Evolutionary conservation across 2,888 invertebrate genomes (phyloP).

Genomic region (Lepidonotus clava): DNA sequence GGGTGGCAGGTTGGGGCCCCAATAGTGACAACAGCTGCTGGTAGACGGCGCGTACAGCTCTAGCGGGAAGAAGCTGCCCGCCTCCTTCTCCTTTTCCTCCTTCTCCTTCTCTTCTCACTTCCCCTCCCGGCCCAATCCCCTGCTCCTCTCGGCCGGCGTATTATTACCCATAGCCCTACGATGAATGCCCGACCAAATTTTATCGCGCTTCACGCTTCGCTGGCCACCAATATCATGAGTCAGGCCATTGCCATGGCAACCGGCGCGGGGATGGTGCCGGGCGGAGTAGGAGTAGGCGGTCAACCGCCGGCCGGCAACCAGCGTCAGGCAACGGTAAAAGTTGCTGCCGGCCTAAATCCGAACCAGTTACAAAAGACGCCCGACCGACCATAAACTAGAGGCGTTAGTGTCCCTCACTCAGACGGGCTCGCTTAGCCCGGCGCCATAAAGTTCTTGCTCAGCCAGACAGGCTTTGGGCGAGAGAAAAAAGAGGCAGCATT

Average conservation of each 20-base stretch:
- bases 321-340: not conserved
- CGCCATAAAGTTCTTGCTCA: not conserved
- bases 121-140: not conserved
- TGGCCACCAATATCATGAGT: slow-evolving; percentile 44
- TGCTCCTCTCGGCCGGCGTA: not conserved
- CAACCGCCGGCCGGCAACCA: not conserved
- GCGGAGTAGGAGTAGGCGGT: not conserved
- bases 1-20: no score
- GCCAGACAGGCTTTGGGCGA: no score
- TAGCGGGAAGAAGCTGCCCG: not conserved
- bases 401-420: not conserved
- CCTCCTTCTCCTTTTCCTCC: not conserved
- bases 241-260: slow-evolving; percentile 31
- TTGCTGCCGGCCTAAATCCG: not conserved
- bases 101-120: not conserved
- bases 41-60: no score
- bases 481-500: no score
- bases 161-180: slow-evolving; percentile 2
- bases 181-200: slow-evolving; percentile 4
- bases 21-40: no score
- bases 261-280: not conserved
- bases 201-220: slow-evolving; percentile 27
- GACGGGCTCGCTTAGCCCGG: no score
- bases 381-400: not conserved
- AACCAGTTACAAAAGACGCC: not conserved